phyloP scores from a whole-genome alignment of 2,797 vertebrate species.

The Micropoecilia bifurca region DNA sequence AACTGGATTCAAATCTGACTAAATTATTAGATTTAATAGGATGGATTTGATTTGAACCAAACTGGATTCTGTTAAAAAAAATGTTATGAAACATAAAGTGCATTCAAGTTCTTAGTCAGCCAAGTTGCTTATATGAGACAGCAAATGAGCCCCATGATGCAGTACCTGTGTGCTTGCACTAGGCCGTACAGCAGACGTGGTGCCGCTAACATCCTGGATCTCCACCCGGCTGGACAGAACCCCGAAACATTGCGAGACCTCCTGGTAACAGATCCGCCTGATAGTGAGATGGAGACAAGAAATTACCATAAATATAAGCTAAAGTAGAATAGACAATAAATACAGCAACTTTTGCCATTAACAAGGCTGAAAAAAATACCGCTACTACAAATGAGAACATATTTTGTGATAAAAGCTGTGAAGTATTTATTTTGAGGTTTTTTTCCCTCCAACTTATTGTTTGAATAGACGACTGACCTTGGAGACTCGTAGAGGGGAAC shows the following conservation, averaged over 20 bases:
- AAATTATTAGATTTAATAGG: neutral
- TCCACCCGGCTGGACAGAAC: slow-evolving; percentile 96
- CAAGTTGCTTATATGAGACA: slow-evolving; percentile 20
- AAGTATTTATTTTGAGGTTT: slow-evolving; percentile 4
- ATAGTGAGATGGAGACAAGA: neutral
- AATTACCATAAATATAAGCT: neutral
- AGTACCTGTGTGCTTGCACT: slow-evolving; percentile 98
- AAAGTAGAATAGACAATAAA: slow-evolving; percentile 10
- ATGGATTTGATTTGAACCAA: neutral
- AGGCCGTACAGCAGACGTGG: slow-evolving; percentile 91
- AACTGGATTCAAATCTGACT: neutral
- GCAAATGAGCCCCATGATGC: neutral
- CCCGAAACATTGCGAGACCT: slow-evolving; percentile 97
- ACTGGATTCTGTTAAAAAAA: neutral
- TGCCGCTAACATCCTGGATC: slow-evolving; percentile 94
- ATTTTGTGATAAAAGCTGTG: slow-evolving; percentile 9
- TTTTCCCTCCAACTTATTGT: neutral
- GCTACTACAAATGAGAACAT: slow-evolving; percentile 11
- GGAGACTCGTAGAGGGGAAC: slow-evolving; percentile 97
- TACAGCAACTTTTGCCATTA: neutral
- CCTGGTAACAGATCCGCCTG: slow-evolving; percentile 99
- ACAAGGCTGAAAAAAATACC: neutral
- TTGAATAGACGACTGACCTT: slow-evolving; percentile 81
- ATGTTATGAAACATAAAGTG: neutral
- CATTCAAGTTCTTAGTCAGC: neutral